phyloP scores from a whole-genome alignment of 2,797 vertebrate species.

The Margarornis squamiger region DNA sequence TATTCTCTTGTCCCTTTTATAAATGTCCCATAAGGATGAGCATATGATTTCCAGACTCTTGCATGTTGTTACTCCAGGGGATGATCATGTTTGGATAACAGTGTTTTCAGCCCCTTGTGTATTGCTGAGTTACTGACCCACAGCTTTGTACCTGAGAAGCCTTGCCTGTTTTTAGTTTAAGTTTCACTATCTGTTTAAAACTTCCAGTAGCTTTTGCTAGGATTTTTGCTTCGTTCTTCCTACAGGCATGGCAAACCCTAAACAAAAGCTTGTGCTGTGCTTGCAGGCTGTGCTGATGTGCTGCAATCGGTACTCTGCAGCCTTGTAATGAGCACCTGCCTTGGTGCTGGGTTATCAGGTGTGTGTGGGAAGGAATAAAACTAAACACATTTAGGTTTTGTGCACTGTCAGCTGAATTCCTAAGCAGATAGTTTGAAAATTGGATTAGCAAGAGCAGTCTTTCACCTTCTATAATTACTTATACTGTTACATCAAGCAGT shows the following conservation, averaged over 20 bases:
- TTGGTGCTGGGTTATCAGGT: not conserved
- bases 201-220: not conserved
- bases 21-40: not conserved
- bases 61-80: not conserved
- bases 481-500: not conserved
- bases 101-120: not conserved
- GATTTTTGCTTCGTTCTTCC: not conserved
- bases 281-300: not conserved
- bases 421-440: not conserved
- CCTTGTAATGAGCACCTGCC: not conserved
- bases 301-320: not conserved
- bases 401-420: not conserved
- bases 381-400: not conserved
- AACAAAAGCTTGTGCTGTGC: not conserved
- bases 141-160: not conserved
- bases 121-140: not conserved
- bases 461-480: constrained; percentile 33
- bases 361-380: not conserved
- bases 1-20: not conserved
- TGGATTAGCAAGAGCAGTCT: not conserved
- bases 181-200: not conserved
- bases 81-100: not conserved
- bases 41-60: not conserved
- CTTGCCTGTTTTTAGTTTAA: not conserved
- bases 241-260: not conserved